Conservation (phyloP, 1,140 invertebrate genomes). For the Ooceraea biroi region DNA sequence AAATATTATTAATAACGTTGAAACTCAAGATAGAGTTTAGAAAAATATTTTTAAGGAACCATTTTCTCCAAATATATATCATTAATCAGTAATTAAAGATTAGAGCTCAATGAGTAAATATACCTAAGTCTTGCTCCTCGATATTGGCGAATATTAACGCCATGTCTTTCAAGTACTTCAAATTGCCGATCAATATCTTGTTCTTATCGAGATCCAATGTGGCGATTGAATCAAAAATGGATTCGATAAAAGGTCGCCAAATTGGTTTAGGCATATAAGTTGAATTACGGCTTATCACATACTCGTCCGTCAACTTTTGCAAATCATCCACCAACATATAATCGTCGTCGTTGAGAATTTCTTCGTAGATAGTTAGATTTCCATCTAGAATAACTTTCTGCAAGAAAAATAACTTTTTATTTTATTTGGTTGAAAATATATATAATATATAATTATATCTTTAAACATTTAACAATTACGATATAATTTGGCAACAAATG, state of each 20-base stretch:
- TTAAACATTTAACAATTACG: neutral
- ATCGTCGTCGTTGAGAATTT: slow-evolving; percentile 86
- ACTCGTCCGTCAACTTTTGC: slow-evolving; percentile 88
- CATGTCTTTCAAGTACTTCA: slow-evolving; percentile 88
- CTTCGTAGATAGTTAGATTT: slow-evolving; percentile 86
- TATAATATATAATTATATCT: neutral
- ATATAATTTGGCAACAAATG: slow-evolving; percentile 8
- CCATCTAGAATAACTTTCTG: slow-evolving; percentile 84
- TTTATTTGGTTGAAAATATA: neutral
- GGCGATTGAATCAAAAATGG: slow-evolving; percentile 87
- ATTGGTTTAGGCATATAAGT: slow-evolving; percentile 85
- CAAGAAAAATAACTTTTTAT: slow-evolving; percentile 66
- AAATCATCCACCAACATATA: slow-evolving; percentile 88
- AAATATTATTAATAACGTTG: too few relatives aligned
- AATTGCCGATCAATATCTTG: slow-evolving; percentile 88
- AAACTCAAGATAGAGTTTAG: too few relatives aligned
- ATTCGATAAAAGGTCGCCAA: slow-evolving; percentile 89
- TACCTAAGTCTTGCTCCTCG: slow-evolving; percentile 87
- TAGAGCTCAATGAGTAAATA: neutral
- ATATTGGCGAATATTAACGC: slow-evolving; percentile 87
- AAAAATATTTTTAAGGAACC: neutral
- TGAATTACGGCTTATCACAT: slow-evolving; percentile 85
- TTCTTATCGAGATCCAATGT: slow-evolving; percentile 87
- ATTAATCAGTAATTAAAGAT: neutral
- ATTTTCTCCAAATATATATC: neutral